A percentile compares a stretch with the other conserved stretches of the same genome.
Evolutionary conservation across 2,113 vertebrate species (phyloP).

Genomic region (Labeo catla): DNA sequence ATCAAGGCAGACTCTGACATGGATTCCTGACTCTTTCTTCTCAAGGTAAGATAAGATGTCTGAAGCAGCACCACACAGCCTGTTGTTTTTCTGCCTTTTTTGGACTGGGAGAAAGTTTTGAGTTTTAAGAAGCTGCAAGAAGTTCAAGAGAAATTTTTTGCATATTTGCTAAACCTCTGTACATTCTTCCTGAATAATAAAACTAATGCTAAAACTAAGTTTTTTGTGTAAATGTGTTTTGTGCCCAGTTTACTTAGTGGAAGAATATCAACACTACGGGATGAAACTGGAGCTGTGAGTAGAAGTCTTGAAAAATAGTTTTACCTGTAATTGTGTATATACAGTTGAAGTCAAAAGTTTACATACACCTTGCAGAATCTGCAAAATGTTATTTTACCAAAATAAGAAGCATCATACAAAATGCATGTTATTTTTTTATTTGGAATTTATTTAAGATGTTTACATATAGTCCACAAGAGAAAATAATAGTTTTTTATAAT

Average conservation of each 20-base stretch:
- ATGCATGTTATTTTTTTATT: too few species aligned
- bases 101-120: not conserved
- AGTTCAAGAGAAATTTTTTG: not conserved
- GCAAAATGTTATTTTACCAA: too few species aligned
- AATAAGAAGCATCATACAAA: too few species aligned
- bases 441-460: too few species aligned
- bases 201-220: not conserved
- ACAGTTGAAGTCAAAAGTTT: too few species aligned
- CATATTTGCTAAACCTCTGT: not conserved
- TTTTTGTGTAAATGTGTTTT: conserved; percentile 34
- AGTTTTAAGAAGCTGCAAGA: not conserved
- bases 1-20: conserved; percentile 97
- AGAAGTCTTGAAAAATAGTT: conserved; percentile 36
- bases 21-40: conserved; percentile 99
- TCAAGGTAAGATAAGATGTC: conserved; percentile 83
- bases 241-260: conserved; percentile 91
- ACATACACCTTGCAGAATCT: too few species aligned
- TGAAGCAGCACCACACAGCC: conserved; percentile 42
- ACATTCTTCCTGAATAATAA: not conserved
- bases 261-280: conserved; percentile 96
- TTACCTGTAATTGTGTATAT: not conserved
- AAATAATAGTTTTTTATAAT: too few species aligned
- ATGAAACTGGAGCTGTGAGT: conserved; percentile 99
- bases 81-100: not conserved
- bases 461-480: too few species aligned